Evolutionary conservation across 2,888 invertebrate genomes (phyloP).

Genomic region (Nezara viridula): DNA sequence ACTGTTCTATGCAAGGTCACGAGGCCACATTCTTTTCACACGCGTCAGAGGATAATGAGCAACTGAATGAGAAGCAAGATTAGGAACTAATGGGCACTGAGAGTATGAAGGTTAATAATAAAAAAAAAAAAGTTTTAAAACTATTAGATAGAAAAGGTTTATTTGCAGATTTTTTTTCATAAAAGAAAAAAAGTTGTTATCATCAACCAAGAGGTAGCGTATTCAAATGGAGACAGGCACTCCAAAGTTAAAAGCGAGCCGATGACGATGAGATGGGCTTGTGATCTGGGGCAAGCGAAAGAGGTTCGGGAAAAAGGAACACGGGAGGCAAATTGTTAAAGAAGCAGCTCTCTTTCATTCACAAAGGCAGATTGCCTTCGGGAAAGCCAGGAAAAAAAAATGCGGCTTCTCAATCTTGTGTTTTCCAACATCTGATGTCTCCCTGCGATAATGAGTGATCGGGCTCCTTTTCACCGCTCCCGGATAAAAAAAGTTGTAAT

Average conservation of each 20-base stretch:
- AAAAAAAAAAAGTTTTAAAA: neutral
- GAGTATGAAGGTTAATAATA: neutral
- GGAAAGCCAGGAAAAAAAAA: neutral
- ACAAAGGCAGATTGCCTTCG: constrained; percentile 25
- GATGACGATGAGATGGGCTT: neutral
- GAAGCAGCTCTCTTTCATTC: constrained; percentile 19
- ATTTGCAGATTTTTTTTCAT: neutral
- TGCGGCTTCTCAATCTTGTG: neutral
- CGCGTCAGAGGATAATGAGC: neutral
- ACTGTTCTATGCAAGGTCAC: neutral
- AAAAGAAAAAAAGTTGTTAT: neutral
- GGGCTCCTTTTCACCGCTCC: neutral
- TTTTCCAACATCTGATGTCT: constrained; percentile 25
- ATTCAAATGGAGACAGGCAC: constrained; percentile 11
- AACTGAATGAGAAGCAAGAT: neutral
- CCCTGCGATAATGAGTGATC: neutral
- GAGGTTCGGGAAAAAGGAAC: neutral
- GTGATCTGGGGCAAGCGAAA: neutral
- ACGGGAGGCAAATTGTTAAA: neutral
- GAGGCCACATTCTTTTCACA: neutral
- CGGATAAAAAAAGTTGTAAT: neutral
- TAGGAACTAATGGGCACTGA: neutral
- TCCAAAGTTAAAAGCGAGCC: neutral
- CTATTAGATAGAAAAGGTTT: too few species aligned
- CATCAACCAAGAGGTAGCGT: neutral